Evolutionary conservation across 2,888 invertebrate genomes (phyloP), one percentile per base, ranked within the genome.

Genomic region (Cataglyphis altisquamis): DNA sequence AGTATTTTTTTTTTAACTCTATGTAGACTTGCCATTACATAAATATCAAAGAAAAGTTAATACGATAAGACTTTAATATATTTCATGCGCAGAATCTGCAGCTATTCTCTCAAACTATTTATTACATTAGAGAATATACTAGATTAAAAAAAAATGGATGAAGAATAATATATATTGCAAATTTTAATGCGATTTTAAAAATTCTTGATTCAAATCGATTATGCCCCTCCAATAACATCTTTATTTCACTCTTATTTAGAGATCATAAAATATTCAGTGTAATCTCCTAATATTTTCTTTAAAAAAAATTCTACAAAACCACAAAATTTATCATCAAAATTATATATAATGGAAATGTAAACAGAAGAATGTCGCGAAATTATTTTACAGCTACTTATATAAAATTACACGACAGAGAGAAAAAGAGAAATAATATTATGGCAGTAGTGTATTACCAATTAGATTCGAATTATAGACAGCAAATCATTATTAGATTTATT

Each of bases 1-100:
- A 39, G 57, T 60, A 78, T 70, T 21, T 21, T 25, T 70, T 25
- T 25, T 25, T 25, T 25, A 45, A 57, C 70, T 70, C 12, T 25
- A 68, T 15, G 57, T 32, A 32, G 57, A 60, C 70, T 57, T 78
- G 70, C 36, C 41, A 1, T 25, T 29, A 57, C 29, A 29, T 66
- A 55, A 52, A 66, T 68, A 60, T 60, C 18, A 12, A 10, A 41
- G 39, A 77, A 64, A 55, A 25, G 12, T 66, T 10, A 25, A 39
- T 18, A 12, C 52, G 68, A 32, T 45, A 48, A 52, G 39, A n/a
- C 15, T 12, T 66, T 12, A 18, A 55, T 41, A 25, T 15, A 6
- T 36, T 12, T 21, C 0, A 21, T 29, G n/a, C 1, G n/a, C 25
- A 10, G 12, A 3, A 21, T 18, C 18, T 10, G 48, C 18, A n/a